These are phyloP conservation scores for Capreolus pygargus DNA, from an alignment of 2,113 vertebrate species.

Conservation along the genomic window DNA sequence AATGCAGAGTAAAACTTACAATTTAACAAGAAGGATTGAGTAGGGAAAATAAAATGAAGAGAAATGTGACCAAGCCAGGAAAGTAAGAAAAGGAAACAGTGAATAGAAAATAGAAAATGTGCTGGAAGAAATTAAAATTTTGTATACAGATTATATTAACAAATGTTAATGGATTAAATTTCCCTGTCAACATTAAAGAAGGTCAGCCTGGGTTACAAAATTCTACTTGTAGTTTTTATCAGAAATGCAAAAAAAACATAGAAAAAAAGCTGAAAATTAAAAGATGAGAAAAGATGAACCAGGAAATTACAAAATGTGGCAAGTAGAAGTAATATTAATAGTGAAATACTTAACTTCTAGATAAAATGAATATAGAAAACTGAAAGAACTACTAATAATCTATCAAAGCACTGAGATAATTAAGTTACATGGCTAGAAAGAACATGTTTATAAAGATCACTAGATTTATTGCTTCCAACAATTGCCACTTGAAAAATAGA, in stretches of 20 bases:
- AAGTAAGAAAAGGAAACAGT: background rate
- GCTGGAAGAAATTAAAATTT: too few species aligned
- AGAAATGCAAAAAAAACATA: background rate
- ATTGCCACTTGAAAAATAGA: background rate
- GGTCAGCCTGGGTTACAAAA: too few species aligned
- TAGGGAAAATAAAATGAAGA: background rate
- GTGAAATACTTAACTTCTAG: background rate
- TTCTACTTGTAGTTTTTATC: background rate
- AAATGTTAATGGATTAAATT: too few species aligned
- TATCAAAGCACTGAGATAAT: background rate
- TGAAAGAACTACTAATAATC: background rate
- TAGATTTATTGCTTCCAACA: background rate
- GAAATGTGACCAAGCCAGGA: background rate
- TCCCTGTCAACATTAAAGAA: too few species aligned
- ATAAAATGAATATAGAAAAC: background rate
- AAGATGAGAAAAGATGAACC: background rate
- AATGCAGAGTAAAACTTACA: background rate
- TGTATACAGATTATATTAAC: too few species aligned
- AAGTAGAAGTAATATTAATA: background rate
- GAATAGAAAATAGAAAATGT: too few species aligned
- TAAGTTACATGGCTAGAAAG: background rate
- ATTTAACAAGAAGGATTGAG: background rate
- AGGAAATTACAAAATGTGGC: background rate
- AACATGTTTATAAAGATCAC: background rate
- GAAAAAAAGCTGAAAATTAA: background rate